phyloP scores from a whole-genome alignment of 2,113 vertebrate species.

The Peucedramus taeniatus region DNA sequence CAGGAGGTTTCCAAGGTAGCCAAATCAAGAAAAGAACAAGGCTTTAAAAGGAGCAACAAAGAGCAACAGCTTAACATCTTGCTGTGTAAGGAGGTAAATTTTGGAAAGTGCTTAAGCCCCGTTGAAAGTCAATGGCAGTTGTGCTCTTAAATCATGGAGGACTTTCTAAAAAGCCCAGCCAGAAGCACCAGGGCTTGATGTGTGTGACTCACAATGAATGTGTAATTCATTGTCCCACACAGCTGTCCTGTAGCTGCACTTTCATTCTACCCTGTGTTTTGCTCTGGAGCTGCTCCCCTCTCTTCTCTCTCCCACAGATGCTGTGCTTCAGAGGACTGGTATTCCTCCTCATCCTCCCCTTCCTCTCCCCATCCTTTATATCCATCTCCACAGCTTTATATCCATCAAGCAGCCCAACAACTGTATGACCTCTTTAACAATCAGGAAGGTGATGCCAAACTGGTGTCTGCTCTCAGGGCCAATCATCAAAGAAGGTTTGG shows the following conservation, averaged over 20 bases:
- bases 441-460: neutral
- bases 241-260: neutral
- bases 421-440: neutral
- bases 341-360: neutral
- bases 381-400: neutral
- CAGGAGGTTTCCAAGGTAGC: slow-evolving; percentile 53
- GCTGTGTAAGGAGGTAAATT: neutral
- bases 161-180: neutral
- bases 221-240: neutral
- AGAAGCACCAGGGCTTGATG: neutral
- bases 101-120: neutral
- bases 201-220: neutral
- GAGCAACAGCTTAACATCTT: neutral
- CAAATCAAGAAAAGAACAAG: neutral
- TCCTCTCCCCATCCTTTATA: neutral
- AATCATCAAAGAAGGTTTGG: neutral
- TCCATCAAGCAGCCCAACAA: neutral
- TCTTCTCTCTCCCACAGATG: neutral
- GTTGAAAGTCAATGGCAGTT: neutral
- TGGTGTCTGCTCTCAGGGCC: neutral
- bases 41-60: neutral
- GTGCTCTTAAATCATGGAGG: neutral
- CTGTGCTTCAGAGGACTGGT: neutral
- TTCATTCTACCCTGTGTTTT: neutral
- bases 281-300: neutral